These are phyloP conservation scores for Paguma larvata DNA, from an alignment of 2,797 vertebrate species.

Conservation along the genomic window DNA sequence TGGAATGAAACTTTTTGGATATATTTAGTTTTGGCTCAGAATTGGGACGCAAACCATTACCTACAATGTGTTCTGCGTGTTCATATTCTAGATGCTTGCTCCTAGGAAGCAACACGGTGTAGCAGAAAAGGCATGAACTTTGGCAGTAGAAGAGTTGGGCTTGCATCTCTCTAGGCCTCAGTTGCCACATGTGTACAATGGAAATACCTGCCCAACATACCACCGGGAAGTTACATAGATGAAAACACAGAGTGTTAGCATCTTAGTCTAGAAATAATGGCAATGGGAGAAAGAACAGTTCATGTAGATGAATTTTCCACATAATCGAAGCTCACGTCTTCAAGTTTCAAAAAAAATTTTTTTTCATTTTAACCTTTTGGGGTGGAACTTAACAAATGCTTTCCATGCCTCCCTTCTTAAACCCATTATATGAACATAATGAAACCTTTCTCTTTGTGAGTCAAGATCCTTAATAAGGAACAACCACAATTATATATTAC, in stretches of 20 bases:
- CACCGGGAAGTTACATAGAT: background rate
- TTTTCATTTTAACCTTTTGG: conserved; percentile 37
- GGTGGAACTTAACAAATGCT: background rate
- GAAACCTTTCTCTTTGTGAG: conserved; percentile 31
- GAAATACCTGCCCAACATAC: background rate
- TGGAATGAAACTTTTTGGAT: background rate
- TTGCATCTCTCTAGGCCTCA: background rate
- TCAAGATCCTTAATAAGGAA: background rate
- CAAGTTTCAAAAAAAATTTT: background rate
- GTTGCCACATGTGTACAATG: conserved; percentile 34
- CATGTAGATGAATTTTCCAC: background rate
- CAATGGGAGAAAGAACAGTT: background rate
- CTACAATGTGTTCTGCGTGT: background rate
- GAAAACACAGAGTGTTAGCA: background rate
- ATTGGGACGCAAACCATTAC: background rate
- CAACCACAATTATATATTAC: background rate
- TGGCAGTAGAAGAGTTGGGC: background rate
- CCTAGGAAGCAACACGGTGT: background rate
- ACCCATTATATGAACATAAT: background rate
- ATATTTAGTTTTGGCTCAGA: conserved; percentile 11
- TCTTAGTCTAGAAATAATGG: background rate
- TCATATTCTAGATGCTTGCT: background rate
- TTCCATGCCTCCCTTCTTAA: background rate
- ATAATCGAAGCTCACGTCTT: background rate
- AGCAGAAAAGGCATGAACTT: background rate